Percentiles rank a stretch among this genome's conserved stretches.
phyloP scores from a whole-genome alignment of 2,113 vertebrate genomes.

The Fregata magnificens region DNA sequence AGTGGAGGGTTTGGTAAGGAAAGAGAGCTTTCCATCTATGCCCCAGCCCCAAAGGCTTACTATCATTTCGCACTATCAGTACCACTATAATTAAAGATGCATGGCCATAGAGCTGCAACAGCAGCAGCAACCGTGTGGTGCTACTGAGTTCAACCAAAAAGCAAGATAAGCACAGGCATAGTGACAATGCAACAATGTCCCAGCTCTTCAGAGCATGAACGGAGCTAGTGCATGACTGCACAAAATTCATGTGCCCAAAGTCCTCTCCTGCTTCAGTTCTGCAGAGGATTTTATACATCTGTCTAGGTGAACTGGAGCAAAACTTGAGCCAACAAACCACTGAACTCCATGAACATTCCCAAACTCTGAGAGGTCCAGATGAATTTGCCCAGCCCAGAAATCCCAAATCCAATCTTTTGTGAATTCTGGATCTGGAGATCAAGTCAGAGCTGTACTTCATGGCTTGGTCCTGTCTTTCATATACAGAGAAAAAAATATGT shows the following conservation, averaged over 20 bases:
- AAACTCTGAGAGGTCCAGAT: not conserved
- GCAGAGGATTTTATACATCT: not conserved
- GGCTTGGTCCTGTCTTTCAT: not conserved
- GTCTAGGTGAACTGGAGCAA: not conserved
- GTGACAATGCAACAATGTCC: not conserved
- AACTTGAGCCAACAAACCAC: not conserved
- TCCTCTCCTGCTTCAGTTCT: not conserved
- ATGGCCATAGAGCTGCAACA: not conserved
- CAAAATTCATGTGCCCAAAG: not conserved
- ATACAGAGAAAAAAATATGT: not conserved
- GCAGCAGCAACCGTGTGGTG: not conserved
- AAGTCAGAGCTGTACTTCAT: not conserved
- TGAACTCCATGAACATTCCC: not conserved
- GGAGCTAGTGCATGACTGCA: not conserved
- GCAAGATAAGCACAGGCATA: not conserved
- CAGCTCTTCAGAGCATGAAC: not conserved
- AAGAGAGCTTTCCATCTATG: not conserved
- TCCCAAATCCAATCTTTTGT: not conserved
- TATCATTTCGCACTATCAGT: not conserved
- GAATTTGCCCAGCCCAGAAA: not conserved
- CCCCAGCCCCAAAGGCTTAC: not conserved
- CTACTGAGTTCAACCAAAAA: not conserved
- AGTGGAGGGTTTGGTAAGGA: not conserved
- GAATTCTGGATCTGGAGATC: not conserved
- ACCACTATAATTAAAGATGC: not conserved